These are phyloP conservation scores for Drosophila diplacantha DNA, from an alignment of 2,888 invertebrate species.

Conservation along the genomic window DNA sequence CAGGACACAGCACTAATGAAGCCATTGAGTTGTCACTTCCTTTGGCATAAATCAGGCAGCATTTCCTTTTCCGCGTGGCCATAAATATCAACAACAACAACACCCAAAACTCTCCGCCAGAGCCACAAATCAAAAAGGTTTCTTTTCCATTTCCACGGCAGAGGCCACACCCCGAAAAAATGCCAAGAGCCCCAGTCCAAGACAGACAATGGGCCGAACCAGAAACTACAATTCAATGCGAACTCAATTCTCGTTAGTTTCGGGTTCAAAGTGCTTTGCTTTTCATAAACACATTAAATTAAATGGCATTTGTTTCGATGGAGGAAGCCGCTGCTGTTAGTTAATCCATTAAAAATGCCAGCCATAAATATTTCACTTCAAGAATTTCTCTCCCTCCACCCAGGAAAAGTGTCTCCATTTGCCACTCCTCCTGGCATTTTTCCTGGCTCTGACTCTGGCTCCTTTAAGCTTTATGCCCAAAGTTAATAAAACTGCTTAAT, in stretches of 20 bases:
- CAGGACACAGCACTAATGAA: constrained; percentile 57
- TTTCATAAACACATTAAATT: constrained; percentile 76
- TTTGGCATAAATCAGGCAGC: constrained; percentile 62
- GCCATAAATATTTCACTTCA: constrained; percentile 33
- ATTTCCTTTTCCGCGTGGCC: constrained; percentile 42
- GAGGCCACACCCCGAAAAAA: constrained; percentile 34
- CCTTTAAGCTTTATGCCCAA: constrained; percentile 16
- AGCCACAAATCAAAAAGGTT: constrained; percentile 45
- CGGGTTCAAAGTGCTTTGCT: constrained; percentile 56
- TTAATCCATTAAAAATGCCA: constrained; percentile 60
- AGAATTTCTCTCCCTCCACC: constrained; percentile 6
- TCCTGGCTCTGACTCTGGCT: neutral
- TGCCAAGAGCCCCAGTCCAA: neutral
- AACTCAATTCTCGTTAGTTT: constrained; percentile 42
- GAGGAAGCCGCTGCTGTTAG: constrained; percentile 9
- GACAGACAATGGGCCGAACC: constrained; percentile 23
- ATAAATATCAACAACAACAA: constrained; percentile 47
- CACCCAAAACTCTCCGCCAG: constrained; percentile 1
- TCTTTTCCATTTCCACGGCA: constrained; percentile 1
- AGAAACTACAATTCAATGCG: constrained; percentile 59
- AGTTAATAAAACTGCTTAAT: constrained; percentile 39
- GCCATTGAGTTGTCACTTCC: constrained; percentile 71
- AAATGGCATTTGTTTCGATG: constrained; percentile 71
- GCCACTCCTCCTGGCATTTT: neutral
- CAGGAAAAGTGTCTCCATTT: constrained; percentile 5